A percentile compares a stretch with the other conserved stretches of the same genome.
Conservation (phyloP, 2,113 vertebrate species). For the Plotosus lineatus region DNA sequence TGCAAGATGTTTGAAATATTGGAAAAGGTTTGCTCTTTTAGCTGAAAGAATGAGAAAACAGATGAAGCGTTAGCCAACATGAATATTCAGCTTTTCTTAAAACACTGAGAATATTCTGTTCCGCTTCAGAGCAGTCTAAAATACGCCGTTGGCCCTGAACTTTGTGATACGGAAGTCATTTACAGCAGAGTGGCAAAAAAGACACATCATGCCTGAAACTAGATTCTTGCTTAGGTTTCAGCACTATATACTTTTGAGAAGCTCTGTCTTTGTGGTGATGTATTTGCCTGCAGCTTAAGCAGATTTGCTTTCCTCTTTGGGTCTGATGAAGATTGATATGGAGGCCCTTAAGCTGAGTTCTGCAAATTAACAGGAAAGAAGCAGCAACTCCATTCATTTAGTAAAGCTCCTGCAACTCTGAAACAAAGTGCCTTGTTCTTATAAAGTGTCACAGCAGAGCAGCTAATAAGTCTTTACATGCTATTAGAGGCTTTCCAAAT, state of each 20-base stretch:
- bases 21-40: neutral
- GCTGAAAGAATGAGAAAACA: constrained; percentile 19
- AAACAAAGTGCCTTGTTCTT: constrained; percentile 69
- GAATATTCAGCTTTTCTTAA: constrained; percentile 58
- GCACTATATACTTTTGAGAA: constrained; percentile 36
- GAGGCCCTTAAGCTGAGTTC: constrained; percentile 61
- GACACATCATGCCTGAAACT: constrained; percentile 29
- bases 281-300: constrained; percentile 45
- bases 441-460: constrained; percentile 62
- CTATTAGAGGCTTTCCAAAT: constrained; percentile 68
- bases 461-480: constrained; percentile 73
- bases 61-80: constrained; percentile 13
- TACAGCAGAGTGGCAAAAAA: constrained; percentile 22
- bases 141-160: constrained; percentile 37
- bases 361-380: constrained; percentile 66
- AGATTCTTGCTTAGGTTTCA: constrained; percentile 40
- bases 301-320: constrained; percentile 57
- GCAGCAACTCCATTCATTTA: constrained; percentile 69
- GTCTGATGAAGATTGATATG: constrained; percentile 68
- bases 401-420: constrained; percentile 66
- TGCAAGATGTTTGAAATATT: neutral
- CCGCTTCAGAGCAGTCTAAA: constrained; percentile 34
- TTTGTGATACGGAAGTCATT: constrained; percentile 30
- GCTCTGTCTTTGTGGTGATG: constrained; percentile 19
- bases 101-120: constrained; percentile 59